Percentiles rank a stretch among this genome's conserved stretches.
Evolutionary conservation across 2,888 invertebrate genomes (phyloP).

Genomic region (Hesperia comma): DNA sequence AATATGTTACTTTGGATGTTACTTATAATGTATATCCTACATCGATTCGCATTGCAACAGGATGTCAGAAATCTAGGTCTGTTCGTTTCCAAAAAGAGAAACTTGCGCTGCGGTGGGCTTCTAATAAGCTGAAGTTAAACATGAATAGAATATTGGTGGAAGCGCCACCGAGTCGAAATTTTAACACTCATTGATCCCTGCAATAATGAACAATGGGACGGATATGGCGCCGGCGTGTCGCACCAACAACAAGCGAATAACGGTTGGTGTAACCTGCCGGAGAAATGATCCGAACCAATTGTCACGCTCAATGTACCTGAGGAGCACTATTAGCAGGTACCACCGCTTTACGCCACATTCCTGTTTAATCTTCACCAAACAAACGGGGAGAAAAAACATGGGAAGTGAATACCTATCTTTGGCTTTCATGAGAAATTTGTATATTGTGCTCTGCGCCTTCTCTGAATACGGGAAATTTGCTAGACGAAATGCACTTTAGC

Average conservation of each 20-base stretch:
- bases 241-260: constrained; percentile 63
- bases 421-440: not conserved
- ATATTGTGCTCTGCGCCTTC: not conserved
- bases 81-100: too few species aligned
- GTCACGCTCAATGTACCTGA: constrained; percentile 52
- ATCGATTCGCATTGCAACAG: too few species aligned
- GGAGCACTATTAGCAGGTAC: constrained; percentile 65
- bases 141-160: constrained; percentile 47
- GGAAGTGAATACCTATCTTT: constrained; percentile 26
- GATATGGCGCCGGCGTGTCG: constrained; percentile 75
- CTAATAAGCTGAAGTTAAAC: not conserved
- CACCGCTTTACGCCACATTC: constrained; percentile 43
- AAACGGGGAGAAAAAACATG: constrained; percentile 24
- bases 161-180: constrained; percentile 55
- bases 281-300: constrained; percentile 46
- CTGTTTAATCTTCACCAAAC: constrained; percentile 26
- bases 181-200: constrained; percentile 45
- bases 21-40: too few species aligned
- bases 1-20: too few species aligned
- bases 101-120: not conserved
- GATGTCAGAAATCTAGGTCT: too few species aligned
- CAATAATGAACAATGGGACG: constrained; percentile 58
- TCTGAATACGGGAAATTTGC: not conserved
- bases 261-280: constrained; percentile 59
- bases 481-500: too few species aligned